Conservation (phyloP, 2,113 vertebrate species). For the Varanus salvator region DNA sequence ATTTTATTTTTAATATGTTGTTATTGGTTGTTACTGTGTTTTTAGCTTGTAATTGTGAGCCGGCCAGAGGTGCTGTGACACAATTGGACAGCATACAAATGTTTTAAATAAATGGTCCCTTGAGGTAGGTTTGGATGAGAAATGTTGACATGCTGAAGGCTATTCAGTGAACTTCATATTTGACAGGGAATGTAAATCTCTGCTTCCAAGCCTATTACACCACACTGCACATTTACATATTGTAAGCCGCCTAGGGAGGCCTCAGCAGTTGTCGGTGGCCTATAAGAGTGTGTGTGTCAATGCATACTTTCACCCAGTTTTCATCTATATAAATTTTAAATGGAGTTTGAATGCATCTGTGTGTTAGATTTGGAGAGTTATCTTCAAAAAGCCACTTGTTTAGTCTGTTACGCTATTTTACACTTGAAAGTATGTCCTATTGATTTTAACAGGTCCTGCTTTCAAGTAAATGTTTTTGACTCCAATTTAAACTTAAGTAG, state of each 20-base stretch:
- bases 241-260: too few relatives aligned
- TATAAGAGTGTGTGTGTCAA: too few relatives aligned
- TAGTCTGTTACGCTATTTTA: not conserved
- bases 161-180: not conserved
- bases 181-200: not conserved
- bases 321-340: not conserved
- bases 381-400: not conserved
- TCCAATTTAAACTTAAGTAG: not conserved
- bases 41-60: too few relatives aligned
- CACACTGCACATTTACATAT: not conserved
- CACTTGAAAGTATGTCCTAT: not conserved
- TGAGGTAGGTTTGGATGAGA: not conserved
- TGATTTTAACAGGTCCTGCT: not conserved
- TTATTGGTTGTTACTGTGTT: too few relatives aligned
- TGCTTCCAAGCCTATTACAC: not conserved
- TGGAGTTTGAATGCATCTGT: not conserved
- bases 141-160: not conserved
- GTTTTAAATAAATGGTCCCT: too few relatives aligned
- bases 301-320: not conserved
- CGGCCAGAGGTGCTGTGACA: too few relatives aligned
- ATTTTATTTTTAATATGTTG: too few relatives aligned
- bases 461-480: not conserved
- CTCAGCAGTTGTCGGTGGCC: too few relatives aligned
- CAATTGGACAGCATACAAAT: too few relatives aligned
- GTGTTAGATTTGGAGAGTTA: not conserved